Base-by-base conservation (phyloP, 2,888 invertebrate species). In the Helobdella robusta region DNA sequence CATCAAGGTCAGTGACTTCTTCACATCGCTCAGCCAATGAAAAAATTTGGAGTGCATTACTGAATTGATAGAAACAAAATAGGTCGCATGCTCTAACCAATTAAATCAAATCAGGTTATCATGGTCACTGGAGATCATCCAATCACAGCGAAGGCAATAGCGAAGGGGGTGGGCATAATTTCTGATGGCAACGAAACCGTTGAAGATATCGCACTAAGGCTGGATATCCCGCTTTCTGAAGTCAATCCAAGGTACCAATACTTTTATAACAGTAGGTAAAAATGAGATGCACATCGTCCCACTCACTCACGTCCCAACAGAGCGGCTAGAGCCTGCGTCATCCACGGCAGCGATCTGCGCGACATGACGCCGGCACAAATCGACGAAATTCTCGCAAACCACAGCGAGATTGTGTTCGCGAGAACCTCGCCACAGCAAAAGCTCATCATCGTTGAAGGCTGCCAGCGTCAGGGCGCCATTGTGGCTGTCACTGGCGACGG, bases 391-490 rank as follows among this genome's bases (percentile, higher is more conserved):
- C 84, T 95, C 72, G 86, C 88, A 83, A 82, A 89, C 81, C 92
- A 94, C 82, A 88, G 89, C 66, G 93, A 94, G 83, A 93, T 93
- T 78, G 93, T 94, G 74, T 93, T 93, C 83, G 93, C 93, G 71
- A 88, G 93, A 76, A 92, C 92, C 23, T 92, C 92, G 56, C 93
- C 93, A 23, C 79, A 79, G 78, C 93, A 93, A 83, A 93, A 93
- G 81, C 84, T 93, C 81, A 83, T 84, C 73, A 85, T 85, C 73
- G 84, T 85, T 1, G 89, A 91, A 79, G 89, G 88, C 54, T 88
- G 88, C 75, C 89, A 91, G 76, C 82, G 87, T 60, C 82, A 84
- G 60, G 87, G 87, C 20, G 85, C 84, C 68, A 86, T 89, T 70
- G 89, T 89, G 65, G 88, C 89, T 15, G 90, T 89, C 0, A 89